These are phyloP conservation scores for Melanotaenia pygmaea DNA, from an alignment of 2,797 vertebrate genomes.

Conservation along the genomic window DNA sequence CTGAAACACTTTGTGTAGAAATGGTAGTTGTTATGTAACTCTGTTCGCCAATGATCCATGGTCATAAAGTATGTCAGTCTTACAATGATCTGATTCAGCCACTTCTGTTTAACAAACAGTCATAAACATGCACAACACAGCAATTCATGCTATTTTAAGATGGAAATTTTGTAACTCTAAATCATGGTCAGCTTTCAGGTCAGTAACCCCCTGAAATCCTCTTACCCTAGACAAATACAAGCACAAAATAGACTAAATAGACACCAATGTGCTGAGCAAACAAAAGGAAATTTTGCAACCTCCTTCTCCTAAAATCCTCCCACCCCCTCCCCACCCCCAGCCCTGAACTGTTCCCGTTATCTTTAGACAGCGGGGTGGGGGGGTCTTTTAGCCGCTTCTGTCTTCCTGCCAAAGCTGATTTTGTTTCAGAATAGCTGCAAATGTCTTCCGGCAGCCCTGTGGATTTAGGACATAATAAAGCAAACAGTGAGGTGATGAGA, in stretches of 20 bases:
- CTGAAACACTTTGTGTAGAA: conserved; percentile 54
- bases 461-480: conserved; percentile 26
- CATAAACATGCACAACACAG: background rate
- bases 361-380: conserved; percentile 26
- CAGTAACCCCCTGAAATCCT: background rate
- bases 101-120: conserved; percentile 2
- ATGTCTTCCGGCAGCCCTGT: conserved; percentile 36
- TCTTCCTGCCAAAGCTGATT: conserved; percentile 45
- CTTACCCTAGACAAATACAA: background rate
- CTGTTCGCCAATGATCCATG: conserved; percentile 46
- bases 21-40: conserved; percentile 58
- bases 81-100: conserved; percentile 39
- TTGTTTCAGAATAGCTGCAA: conserved; percentile 25
- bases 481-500: conserved; percentile 15
- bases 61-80: conserved; percentile 53
- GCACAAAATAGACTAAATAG: background rate
- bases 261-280: conserved; percentile 6
- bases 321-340: conserved; percentile 15
- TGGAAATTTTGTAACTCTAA: background rate
- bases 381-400: conserved; percentile 52
- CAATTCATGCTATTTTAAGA: background rate
- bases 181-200: background rate
- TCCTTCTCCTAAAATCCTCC: conserved; percentile 14
- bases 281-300: conserved; percentile 39
- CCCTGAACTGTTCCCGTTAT: conserved; percentile 47